These are phyloP conservation scores for Spheniscus mendiculus DNA, from an alignment of 2,113 vertebrate species.

Conservation along the genomic window DNA sequence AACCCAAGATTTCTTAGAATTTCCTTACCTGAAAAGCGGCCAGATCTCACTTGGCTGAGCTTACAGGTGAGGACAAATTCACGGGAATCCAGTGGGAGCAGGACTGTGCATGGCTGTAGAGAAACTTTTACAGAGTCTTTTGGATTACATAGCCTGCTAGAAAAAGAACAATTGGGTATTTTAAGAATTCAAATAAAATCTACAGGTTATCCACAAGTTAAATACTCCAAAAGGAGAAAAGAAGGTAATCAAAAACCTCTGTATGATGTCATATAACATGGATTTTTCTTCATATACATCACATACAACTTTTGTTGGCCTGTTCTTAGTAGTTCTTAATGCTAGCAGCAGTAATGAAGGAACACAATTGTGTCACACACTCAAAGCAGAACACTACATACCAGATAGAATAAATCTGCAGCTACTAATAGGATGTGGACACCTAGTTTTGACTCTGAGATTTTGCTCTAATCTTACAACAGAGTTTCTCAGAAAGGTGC, in stretches of 20 bases:
- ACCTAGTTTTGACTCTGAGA: rapidly evolving
- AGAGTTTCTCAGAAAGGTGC: not conserved
- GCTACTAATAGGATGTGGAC: not conserved
- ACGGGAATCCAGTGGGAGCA: not conserved
- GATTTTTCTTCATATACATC: not conserved
- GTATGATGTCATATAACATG: not conserved
- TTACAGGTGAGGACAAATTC: not conserved
- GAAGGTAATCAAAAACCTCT: not conserved
- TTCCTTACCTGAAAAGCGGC: not conserved
- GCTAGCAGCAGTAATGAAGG: not conserved
- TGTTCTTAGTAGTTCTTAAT: not conserved
- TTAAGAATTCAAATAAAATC: not conserved
- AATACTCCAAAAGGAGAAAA: not conserved
- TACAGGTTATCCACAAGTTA: not conserved
- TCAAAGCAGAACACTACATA: not conserved
- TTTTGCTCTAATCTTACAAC: not conserved
- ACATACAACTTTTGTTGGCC: not conserved
- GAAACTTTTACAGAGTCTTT: not conserved
- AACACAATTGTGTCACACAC: not conserved
- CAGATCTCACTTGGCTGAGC: not conserved
- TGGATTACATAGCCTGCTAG: not conserved
- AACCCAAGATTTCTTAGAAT: not conserved
- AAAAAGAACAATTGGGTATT: not conserved
- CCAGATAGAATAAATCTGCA: not conserved
- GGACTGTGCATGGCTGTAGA: not conserved